Evolutionary conservation across 2,797 vertebrate species (phyloP).

Genomic region (Microcaecilia unicolor): DNA sequence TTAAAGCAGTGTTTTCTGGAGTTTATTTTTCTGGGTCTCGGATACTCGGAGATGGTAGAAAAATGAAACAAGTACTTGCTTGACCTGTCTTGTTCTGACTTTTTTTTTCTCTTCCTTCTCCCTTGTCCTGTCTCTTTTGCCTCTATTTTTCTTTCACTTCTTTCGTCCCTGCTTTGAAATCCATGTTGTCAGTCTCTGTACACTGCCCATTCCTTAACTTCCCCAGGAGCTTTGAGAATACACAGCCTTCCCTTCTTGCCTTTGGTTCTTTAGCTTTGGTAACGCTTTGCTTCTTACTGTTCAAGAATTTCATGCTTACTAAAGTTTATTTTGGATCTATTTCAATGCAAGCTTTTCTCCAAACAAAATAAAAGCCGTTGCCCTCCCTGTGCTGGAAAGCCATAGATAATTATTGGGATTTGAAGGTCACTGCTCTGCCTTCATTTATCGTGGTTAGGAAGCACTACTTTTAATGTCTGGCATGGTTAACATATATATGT

Average conservation of each 20-base stretch:
- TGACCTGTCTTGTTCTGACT: background rate
- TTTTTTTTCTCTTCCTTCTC: background rate
- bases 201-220: accelerated
- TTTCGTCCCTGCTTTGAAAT: background rate
- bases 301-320: too few relatives aligned
- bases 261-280: background rate
- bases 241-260: background rate
- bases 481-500: background rate
- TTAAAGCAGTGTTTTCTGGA: too few relatives aligned
- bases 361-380: too few relatives aligned
- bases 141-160: background rate
- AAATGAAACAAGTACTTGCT: too few relatives aligned
- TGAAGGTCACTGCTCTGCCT: background rate
- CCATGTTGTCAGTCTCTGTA: accelerated
- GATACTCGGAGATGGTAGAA: too few relatives aligned
- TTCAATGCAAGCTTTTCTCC: too few relatives aligned
- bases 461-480: background rate
- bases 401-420: background rate
- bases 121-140: background rate
- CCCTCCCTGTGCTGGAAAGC: background rate
- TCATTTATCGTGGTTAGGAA: background rate
- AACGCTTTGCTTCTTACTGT: background rate
- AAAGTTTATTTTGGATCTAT: background rate
- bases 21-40: too few relatives aligned
- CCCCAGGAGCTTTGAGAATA: background rate